Base-by-base conservation (phyloP, 2,888 invertebrate species). In the Adelognathus sp. region DNA sequence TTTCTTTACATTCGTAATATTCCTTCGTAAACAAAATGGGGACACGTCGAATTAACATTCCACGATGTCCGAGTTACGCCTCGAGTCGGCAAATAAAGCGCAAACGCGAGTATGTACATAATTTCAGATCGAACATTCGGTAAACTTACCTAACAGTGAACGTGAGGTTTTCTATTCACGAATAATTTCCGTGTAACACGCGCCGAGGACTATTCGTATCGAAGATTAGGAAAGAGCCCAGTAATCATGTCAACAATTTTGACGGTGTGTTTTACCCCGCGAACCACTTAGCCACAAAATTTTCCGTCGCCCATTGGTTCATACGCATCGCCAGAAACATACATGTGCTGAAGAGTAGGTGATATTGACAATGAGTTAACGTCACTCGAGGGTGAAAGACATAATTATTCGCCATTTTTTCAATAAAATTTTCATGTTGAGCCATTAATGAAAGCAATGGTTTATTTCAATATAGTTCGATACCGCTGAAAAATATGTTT, bases 311-410 rank as follows among this genome's bases (percentile, higher is more conserved):
- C 44, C 39, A 74, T 82, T 79, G 56, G 36, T 79, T 76, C 81
- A 21, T 82, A 81, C 39, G 61, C 74, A 71, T 63, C 70, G 60
- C 74, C 79, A 76, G 75, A 76, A 69, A 46, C 11, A 71, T 71
- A 60, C 66, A 14, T 50, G 24, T 66, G 31, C 67, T 77, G 70
- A 74, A 80, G 27, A 44, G 56, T 46, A 41, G 14, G 56, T n/a
- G 56, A 18, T 11, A 58, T 71, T 16, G 44, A 67, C 33, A 31
- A 27, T 16, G 31, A 58, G 39, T 29, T 18, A 70, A 70, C 50
- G 50, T 58, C 44, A 33, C n/a, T 56, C 56, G 54, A 52, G 9
- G 27, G 14, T 27, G 18, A 14, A 5, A 44, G 31, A 63, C 44
- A 50, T 58, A 50, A 9, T 71, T 80, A 24, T 52, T 67, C 18